Percentiles rank a stretch among this genome's conserved stretches.
phyloP scores from a whole-genome alignment of 1,140 invertebrate genomes.

The Drosophila saltans region DNA sequence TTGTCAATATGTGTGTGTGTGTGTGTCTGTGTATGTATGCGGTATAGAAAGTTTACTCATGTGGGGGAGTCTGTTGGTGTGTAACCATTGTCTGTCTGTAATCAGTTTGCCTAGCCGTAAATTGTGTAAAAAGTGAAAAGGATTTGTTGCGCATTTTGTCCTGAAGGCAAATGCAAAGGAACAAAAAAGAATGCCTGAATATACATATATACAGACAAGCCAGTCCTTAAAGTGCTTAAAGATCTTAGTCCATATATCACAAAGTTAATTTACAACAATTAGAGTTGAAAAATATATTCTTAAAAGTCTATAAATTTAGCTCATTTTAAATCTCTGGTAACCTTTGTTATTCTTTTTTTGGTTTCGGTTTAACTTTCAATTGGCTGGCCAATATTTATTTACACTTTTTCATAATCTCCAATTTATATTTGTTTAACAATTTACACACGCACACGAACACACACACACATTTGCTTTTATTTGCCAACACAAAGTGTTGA shows the following conservation, averaged over 20 bases:
- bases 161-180: not conserved
- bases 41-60: conserved; percentile 30
- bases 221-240: conserved; percentile 1
- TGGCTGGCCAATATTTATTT: conserved; percentile 22
- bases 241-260: too few species aligned
- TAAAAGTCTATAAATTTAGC: not conserved
- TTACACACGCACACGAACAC: conserved; percentile 26
- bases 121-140: conserved; percentile 60
- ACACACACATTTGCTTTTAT: conserved; percentile 24
- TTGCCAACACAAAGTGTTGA: conserved; percentile 5
- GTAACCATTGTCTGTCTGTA: conserved; percentile 59
- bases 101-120: conserved; percentile 46
- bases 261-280: too few species aligned
- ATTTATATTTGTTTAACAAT: conserved; percentile 56
- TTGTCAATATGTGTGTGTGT: conserved; percentile 55
- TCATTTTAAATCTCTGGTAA: not conserved
- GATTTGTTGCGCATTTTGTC: conserved; percentile 40
- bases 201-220: not conserved
- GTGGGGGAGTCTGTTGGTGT: conserved; percentile 20
- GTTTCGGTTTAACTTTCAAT: conserved; percentile 9
- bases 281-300: not conserved
- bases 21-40: conserved; percentile 18
- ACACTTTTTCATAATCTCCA: conserved; percentile 27
- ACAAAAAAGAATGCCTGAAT: not conserved
- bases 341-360: not conserved